Conservation (phyloP, 2,888 invertebrate species). For the Salpingus planirostris region DNA sequence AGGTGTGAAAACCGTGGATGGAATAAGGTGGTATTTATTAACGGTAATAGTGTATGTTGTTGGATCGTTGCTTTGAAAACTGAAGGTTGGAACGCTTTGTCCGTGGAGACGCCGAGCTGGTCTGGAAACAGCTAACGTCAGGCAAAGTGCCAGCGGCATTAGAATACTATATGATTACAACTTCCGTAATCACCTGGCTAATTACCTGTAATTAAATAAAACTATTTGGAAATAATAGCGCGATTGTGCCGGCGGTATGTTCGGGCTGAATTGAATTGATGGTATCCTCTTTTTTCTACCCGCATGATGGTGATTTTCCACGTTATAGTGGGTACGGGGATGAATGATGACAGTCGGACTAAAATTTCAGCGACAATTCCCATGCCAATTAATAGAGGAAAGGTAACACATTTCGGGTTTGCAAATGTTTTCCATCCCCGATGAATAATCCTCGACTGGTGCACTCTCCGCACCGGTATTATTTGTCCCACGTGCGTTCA, state of each 20-base stretch:
- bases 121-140: no score
- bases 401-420: constrained; percentile 14
- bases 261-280: no score
- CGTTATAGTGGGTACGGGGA: constrained; percentile 4
- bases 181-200: constrained; percentile 10
- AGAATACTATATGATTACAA: constrained; percentile 7
- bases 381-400: constrained; percentile 12
- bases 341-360: constrained; percentile 8
- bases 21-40: no score
- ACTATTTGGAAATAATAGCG: constrained; percentile 7
- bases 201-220: constrained; percentile 11
- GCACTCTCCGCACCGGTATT: constrained; percentile 19
- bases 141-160: constrained; percentile 13
- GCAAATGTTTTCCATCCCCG: constrained; percentile 19
- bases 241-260: no score
- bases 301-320: no score
- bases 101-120: no score
- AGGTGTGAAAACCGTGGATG: no score
- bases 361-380: constrained; percentile 9
- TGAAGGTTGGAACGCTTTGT: no score
- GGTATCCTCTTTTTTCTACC: no score
- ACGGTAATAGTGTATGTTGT: no score
- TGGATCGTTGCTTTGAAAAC: no score
- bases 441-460: constrained; percentile 18
- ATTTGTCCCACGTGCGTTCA: constrained; percentile 14